Conservation (phyloP, 2,797 vertebrate species). For the Cryptoblepharus egeriae region DNA sequence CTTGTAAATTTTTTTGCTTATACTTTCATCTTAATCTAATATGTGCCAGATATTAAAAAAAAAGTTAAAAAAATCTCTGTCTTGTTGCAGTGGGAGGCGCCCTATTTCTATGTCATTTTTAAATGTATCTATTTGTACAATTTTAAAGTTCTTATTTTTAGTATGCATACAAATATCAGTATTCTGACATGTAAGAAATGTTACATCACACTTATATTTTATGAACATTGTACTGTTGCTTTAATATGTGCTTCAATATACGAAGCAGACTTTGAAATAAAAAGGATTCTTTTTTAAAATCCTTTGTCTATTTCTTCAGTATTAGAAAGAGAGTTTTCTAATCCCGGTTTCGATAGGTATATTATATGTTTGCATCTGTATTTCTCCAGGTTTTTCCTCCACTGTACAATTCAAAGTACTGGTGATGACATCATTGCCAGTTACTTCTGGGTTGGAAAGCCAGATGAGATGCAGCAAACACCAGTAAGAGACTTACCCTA, state of each 20-base stretch:
- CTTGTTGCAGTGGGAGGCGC: conserved; percentile 92
- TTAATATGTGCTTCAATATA: conserved; percentile 99
- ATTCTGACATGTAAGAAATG: conserved; percentile 98
- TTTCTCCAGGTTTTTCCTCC: too few species aligned
- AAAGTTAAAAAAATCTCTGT: conserved; percentile 78
- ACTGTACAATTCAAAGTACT: too few species aligned
- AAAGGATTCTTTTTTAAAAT: conserved; percentile 83
- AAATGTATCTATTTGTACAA: conserved; percentile 99
- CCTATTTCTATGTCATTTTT: conserved; percentile 99
- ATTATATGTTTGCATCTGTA: too few species aligned
- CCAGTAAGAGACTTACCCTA: too few species aligned
- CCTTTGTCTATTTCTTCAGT: conserved; percentile 81
- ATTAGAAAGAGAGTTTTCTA: conserved; percentile 68
- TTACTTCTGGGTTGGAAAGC: too few species aligned
- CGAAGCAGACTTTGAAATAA: conserved; percentile 99
- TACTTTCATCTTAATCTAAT: conserved; percentile 91
- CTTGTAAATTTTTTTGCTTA: conserved; percentile 92
- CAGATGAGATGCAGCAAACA: too few species aligned
- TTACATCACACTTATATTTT: conserved; percentile 99
- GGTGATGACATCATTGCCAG: too few species aligned
- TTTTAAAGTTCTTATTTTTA: conserved; percentile 99
- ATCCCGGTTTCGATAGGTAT: too few species aligned
- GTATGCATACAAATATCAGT: conserved; percentile 99
- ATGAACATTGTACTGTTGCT: conserved; percentile 99
- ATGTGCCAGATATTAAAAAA: conserved; percentile 79